A percentile compares a stretch with the other conserved stretches of the same genome.
Conservation (phyloP, 2,888 invertebrate genomes). For the Mythimna ferrago region DNA sequence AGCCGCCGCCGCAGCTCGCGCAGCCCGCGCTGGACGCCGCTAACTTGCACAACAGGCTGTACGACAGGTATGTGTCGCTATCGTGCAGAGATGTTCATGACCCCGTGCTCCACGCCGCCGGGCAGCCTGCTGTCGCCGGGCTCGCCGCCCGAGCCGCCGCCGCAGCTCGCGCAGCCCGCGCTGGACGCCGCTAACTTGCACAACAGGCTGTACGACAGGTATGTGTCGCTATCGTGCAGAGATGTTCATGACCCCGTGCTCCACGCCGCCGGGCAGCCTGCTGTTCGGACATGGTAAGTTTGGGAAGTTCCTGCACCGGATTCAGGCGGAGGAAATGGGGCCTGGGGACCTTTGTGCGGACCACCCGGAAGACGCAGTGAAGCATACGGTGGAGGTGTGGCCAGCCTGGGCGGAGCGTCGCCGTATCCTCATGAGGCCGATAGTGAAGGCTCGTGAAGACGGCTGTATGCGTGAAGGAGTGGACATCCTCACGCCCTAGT, state of each 20-base stretch:
- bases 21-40: conserved; percentile 73
- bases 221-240: conserved; percentile 77
- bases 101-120: conserved; percentile 97
- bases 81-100: conserved; percentile 92
- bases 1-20: conserved; percentile 59
- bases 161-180: conserved; percentile 57
- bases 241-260: conserved; percentile 96
- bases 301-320: too few species aligned
- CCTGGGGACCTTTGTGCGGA: too few species aligned
- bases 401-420: too few species aligned
- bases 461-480: too few species aligned
- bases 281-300: too few species aligned
- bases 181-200: conserved; percentile 78
- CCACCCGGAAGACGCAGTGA: too few species aligned
- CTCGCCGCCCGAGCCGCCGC: conserved; percentile 78
- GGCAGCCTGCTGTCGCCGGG: conserved; percentile 93
- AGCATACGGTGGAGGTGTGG: too few species aligned
- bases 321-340: too few species aligned
- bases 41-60: conserved; percentile 78
- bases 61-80: conserved; percentile 74
- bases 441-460: too few species aligned
- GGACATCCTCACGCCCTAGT: too few species aligned
- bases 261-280: conserved; percentile 93
- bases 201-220: conserved; percentile 82
- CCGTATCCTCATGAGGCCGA: too few species aligned